A percentile compares a stretch with the other conserved stretches of the same genome.
phyloP scores from a whole-genome alignment of 2,888 invertebrate genomes.

The Agrenia bidenticulata region DNA sequence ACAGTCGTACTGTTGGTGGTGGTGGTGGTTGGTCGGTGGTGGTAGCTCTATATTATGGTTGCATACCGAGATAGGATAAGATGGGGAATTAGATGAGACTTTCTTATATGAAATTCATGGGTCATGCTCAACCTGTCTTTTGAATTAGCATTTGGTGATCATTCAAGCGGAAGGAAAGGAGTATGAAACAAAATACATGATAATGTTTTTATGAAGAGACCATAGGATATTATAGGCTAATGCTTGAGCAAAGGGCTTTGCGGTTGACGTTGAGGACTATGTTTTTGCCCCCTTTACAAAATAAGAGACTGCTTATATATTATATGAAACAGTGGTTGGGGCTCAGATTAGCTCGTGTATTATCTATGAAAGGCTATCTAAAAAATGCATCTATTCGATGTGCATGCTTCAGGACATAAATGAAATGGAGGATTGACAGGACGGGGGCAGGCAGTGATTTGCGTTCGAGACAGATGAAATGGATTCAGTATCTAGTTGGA shows the following conservation, averaged over 20 bases:
- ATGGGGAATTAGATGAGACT: conserved; percentile 1
- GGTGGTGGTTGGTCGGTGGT: too few relatives aligned
- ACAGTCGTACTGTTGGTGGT: not conserved
- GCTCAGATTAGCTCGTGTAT: too few relatives aligned
- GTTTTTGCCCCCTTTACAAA: not conserved
- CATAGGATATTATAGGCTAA: not conserved
- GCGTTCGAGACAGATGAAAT: too few relatives aligned
- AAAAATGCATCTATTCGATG: too few relatives aligned
- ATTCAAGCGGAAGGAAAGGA: conserved; percentile 17
- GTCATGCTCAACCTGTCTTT: conserved; percentile 11
- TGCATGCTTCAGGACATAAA: too few relatives aligned
- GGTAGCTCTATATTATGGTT: too few relatives aligned
- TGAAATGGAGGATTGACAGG: too few relatives aligned
- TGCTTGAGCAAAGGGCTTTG: conserved; percentile 11
- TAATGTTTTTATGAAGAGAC: conserved; percentile 19
- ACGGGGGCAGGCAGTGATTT: too few relatives aligned
- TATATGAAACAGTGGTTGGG: too few relatives aligned
- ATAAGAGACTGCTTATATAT: too few relatives aligned
- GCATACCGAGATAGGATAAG: not conserved
- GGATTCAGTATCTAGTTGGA: too few relatives aligned
- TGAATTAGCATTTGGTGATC: conserved; percentile 11
- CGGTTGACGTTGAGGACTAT: conserved; percentile 8
- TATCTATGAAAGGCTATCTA: too few relatives aligned
- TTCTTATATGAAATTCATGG: not conserved
- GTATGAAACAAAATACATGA: conserved; percentile 22